Conservation (phyloP, 2,888 invertebrate genomes). For the Exocentrus adspersus region DNA sequence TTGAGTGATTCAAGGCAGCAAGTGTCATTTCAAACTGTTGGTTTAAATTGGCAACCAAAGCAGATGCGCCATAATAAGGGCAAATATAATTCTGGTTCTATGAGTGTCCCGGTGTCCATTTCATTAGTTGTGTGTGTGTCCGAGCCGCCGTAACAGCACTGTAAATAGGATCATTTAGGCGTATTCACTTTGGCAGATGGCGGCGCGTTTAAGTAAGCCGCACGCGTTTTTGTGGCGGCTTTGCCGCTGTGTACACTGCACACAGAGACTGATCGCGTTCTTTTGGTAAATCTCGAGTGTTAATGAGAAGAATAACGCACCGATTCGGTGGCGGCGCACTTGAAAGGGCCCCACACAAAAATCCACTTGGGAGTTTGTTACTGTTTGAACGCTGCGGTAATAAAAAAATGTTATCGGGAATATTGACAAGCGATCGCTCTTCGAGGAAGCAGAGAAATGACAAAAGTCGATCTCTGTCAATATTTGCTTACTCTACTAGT, state of each 20-base stretch:
- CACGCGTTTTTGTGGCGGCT: slow-evolving; percentile 40
- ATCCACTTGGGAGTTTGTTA: slow-evolving; percentile 19
- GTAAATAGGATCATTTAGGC: slow-evolving; percentile 37
- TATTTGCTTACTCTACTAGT: slow-evolving; percentile 37
- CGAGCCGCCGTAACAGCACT: slow-evolving; percentile 15
- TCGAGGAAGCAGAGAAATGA: slow-evolving; percentile 8
- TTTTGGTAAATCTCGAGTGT: slow-evolving; percentile 47
- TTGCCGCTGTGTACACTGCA: slow-evolving; percentile 44
- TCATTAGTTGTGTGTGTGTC: slow-evolving; percentile 14
- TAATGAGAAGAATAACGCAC: slow-evolving; percentile 52
- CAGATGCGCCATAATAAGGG: slow-evolving; percentile 18
- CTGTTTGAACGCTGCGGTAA: slow-evolving; percentile 10
- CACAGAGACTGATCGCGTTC: slow-evolving; percentile 51
- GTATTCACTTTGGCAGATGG: slow-evolving; percentile 35
- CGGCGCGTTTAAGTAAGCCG: slow-evolving; percentile 35
- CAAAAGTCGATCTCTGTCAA: slow-evolving; percentile 16
- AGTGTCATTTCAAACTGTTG: too few species aligned
- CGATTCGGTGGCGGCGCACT: slow-evolving; percentile 40
- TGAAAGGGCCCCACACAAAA: slow-evolving; percentile 37
- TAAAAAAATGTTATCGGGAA: slow-evolving; percentile 31
- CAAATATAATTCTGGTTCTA: slow-evolving; percentile 20
- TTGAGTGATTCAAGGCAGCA: too few species aligned
- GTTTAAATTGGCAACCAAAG: background rate
- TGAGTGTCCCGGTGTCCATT: slow-evolving; percentile 23
- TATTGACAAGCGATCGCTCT: slow-evolving; percentile 33